phyloP scores from a whole-genome alignment of 2,797 vertebrate species.

The Zalophus californianus region DNA sequence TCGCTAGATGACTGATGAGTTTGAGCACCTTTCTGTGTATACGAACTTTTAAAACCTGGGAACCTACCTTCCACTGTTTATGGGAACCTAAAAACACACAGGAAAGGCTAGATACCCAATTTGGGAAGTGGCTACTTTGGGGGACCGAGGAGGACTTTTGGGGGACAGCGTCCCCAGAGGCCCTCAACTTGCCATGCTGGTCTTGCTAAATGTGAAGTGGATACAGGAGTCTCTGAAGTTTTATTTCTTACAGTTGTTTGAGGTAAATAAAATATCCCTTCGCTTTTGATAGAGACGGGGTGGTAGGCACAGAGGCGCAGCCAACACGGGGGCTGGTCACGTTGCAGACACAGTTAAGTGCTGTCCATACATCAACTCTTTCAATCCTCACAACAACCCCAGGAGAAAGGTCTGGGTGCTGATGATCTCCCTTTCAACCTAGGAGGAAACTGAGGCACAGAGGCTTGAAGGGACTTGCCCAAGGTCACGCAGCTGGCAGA shows the following conservation, averaged over 20 bases:
- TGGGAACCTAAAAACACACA: neutral
- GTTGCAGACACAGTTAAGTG: neutral
- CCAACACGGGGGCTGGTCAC: neutral
- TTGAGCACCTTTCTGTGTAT: neutral
- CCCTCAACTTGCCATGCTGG: neutral
- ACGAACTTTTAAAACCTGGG: neutral
- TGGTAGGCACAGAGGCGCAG: neutral
- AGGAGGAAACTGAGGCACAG: conserved; percentile 17
- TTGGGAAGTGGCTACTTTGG: neutral
- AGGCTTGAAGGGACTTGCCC: neutral
- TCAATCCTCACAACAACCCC: neutral
- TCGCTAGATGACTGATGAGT: neutral
- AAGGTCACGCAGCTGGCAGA: neutral
- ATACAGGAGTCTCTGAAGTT: neutral
- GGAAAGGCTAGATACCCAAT: neutral
- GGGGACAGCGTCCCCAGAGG: neutral
- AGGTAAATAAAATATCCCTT: neutral
- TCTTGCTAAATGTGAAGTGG: neutral
- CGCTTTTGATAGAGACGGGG: neutral
- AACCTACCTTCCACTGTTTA: neutral
- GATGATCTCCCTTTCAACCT: neutral
- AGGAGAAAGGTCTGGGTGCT: neutral
- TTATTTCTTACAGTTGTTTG: neutral
- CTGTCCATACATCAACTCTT: neutral
- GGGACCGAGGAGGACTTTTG: too few species aligned